Percentiles rank a stretch among this genome's conserved stretches.
Conservation (phyloP, 2,888 invertebrate species). For the Folsomia candida region DNA sequence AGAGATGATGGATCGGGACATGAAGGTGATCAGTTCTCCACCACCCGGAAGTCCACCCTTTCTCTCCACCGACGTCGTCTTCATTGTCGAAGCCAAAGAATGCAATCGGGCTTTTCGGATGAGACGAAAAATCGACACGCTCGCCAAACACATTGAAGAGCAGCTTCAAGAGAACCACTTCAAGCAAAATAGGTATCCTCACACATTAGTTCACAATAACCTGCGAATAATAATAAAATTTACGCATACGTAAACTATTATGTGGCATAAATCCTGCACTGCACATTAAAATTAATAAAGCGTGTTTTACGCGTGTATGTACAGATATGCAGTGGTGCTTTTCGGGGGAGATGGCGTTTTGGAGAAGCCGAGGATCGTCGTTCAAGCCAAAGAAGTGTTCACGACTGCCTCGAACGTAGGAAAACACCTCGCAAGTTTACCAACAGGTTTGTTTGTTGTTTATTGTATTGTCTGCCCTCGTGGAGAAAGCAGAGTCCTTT, state of each 20-base stretch:
- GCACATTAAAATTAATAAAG: not conserved
- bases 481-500: too few species aligned
- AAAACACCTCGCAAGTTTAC: constrained; percentile 68
- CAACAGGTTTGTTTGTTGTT: constrained; percentile 59
- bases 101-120: constrained; percentile 73
- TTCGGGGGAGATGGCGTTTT: constrained; percentile 78
- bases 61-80: constrained; percentile 77
- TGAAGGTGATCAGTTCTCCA: constrained; percentile 61
- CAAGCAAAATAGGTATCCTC: constrained; percentile 66
- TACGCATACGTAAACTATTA: too few species aligned
- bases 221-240: too few species aligned
- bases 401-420: constrained; percentile 62
- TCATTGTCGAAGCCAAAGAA: constrained; percentile 80
- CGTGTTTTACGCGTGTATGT: constrained; percentile 29
- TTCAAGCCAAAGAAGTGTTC: constrained; percentile 70
- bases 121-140: constrained; percentile 67
- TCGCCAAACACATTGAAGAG: constrained; percentile 67
- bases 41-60: constrained; percentile 59
- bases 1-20: constrained; percentile 71
- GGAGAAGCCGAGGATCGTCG: constrained; percentile 69
- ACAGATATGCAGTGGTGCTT: constrained; percentile 74
- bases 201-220: not conserved
- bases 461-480: too few species aligned
- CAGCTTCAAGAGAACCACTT: constrained; percentile 66
- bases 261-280: not conserved